Conservation (phyloP, 2,113 vertebrate genomes). For the Micronisus gabar region DNA sequence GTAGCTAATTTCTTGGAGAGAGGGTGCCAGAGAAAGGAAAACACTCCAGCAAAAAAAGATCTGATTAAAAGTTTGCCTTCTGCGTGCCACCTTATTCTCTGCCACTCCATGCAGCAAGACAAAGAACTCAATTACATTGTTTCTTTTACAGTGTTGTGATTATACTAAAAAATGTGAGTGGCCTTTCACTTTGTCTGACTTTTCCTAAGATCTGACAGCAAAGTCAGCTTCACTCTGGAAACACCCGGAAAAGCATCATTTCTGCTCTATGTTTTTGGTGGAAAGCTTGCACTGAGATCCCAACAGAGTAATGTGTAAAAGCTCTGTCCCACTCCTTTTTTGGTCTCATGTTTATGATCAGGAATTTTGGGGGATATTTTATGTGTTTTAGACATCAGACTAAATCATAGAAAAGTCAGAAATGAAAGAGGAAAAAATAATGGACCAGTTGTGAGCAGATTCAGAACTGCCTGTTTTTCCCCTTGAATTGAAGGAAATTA, state of each 20-base stretch:
- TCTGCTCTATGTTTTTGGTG: neutral
- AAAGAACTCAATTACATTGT: neutral
- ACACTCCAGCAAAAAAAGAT: neutral
- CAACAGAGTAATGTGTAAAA: neutral
- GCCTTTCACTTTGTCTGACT: neutral
- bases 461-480: neutral
- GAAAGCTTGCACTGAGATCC: constrained; percentile 5
- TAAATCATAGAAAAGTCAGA: neutral
- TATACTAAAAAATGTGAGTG: neutral
- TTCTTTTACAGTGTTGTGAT: neutral
- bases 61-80: neutral
- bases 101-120: neutral
- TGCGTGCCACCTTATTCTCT: neutral
- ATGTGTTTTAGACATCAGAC: neutral
- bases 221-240: neutral
- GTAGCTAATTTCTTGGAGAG: neutral
- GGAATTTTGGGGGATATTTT: neutral
- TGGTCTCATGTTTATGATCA: neutral
- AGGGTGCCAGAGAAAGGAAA: neutral
- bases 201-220: constrained; percentile 1
- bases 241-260: neutral
- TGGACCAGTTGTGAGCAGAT: neutral
- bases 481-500: neutral
- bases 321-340: neutral
- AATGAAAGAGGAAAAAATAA: neutral